Evolutionary conservation across 2,888 invertebrate species (phyloP).

Genomic region (Spilarctia lutea): DNA sequence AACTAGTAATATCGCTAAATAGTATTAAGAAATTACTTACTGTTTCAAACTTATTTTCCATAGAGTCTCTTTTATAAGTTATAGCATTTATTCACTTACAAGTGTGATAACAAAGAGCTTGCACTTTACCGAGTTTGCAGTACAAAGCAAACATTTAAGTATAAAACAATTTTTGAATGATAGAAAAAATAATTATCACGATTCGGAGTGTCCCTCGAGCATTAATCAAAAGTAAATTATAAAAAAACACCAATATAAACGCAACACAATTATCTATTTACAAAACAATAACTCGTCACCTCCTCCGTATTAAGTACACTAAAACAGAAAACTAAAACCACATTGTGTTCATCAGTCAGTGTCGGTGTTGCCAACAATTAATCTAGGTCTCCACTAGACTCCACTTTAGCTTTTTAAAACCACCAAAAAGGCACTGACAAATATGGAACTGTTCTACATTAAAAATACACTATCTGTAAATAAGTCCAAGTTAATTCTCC

Average conservation of each 20-base stretch:
- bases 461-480: no score
- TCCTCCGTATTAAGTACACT: not conserved
- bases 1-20: conserved; percentile 16
- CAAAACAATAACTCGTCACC: not conserved
- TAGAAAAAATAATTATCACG: conserved; percentile 16
- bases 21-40: conserved; percentile 50
- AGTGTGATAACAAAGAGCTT: conserved; percentile 50
- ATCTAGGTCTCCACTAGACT: no score
- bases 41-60: conserved; percentile 60
- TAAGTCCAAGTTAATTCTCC: no score
- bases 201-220: not conserved
- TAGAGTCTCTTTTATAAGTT: conserved; percentile 53
- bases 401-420: no score
- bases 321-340: not conserved
- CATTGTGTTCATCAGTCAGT: not conserved
- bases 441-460: no score
- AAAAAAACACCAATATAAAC: not conserved
- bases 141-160: conserved; percentile 21
- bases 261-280: conserved; percentile 1
- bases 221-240: not conserved
- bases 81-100: conserved; percentile 40
- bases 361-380: not conserved
- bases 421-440: no score
- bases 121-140: conserved; percentile 37
- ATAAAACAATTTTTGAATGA: not conserved